phyloP scores from a whole-genome alignment of 1,140 invertebrate species.

The Metopolophium dirhodum region DNA sequence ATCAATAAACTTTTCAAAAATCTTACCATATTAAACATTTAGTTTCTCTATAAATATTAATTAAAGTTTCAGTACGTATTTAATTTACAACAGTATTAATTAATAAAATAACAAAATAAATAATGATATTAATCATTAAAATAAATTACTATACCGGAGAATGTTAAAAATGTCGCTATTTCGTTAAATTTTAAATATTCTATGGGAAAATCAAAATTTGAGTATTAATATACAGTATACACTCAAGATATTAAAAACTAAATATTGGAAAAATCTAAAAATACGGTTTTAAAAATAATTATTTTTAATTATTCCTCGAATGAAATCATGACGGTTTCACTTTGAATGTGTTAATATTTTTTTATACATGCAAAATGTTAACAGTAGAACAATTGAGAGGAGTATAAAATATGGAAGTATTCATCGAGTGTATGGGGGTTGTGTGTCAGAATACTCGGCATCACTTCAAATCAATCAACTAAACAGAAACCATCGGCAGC shows the following conservation, averaged over 20 bases:
- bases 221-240: neutral
- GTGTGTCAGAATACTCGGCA: conserved; percentile 12
- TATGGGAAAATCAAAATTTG: neutral
- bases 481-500: neutral
- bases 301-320: neutral
- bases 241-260: neutral
- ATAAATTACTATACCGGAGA: neutral
- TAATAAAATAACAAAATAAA: neutral
- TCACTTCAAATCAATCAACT: conserved; percentile 40
- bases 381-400: neutral
- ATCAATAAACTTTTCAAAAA: neutral
- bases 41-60: neutral
- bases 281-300: neutral
- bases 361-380: neutral
- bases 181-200: neutral
- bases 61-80: neutral
- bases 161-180: neutral
- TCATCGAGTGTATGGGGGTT: neutral
- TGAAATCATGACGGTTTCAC: neutral
- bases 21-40: neutral
- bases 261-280: neutral
- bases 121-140: neutral
- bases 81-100: neutral
- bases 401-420: neutral
- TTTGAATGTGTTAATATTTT: neutral